Evolutionary conservation across 2,113 vertebrate genomes (phyloP).

Genomic region (Dendropsophus ebraccatus): DNA sequence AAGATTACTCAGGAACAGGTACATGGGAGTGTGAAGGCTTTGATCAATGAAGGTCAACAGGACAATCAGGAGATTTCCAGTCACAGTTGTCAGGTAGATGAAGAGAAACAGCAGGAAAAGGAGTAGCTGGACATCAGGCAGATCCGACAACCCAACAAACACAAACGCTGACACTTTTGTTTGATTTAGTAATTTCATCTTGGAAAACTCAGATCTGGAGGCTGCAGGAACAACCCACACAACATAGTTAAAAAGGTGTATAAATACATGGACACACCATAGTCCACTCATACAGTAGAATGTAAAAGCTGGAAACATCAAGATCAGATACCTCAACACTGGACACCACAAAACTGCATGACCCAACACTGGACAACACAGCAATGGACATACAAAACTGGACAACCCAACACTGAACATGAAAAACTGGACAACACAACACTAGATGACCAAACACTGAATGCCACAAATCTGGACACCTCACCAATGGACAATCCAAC

Average conservation of each 20-base stretch:
- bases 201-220: background rate
- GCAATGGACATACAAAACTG: no score
- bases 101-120: constrained; percentile 29
- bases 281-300: background rate
- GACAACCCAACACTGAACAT: background rate
- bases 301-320: background rate
- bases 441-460: background rate
- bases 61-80: constrained; percentile 35
- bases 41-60: constrained; percentile 20
- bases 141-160: constrained; percentile 19
- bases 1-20: constrained; percentile 64
- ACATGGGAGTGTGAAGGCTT: constrained; percentile 61
- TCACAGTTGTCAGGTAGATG: constrained; percentile 19
- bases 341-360: no score
- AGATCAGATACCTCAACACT: background rate
- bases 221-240: background rate
- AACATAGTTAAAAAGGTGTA: background rate
- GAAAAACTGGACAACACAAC: no score
- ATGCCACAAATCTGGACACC: background rate
- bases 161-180: constrained; percentile 32
- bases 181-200: constrained; percentile 25
- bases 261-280: no score
- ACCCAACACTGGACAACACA: no score
- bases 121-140: background rate
- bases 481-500: background rate